These are phyloP conservation scores for Asbolus verrucosus DNA, from an alignment of 1,140 invertebrate genomes.

Conservation along the genomic window DNA sequence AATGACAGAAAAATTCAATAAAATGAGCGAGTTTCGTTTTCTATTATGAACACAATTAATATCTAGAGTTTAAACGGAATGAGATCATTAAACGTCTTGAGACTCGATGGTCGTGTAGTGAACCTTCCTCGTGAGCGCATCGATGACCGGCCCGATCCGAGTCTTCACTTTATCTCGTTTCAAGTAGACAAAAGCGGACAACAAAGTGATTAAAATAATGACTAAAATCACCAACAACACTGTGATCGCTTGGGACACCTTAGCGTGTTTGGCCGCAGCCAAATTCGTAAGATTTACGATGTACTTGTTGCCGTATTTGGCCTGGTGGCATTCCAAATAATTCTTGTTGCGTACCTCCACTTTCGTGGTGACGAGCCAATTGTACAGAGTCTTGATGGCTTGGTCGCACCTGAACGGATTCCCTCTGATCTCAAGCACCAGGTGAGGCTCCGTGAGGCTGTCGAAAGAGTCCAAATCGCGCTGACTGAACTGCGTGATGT, in stretches of 20 bases:
- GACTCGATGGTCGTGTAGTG: constrained; percentile 79
- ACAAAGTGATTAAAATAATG: constrained; percentile 68
- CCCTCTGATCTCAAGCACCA: constrained; percentile 74
- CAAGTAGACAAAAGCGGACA: constrained; percentile 72
- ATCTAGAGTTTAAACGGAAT: not conserved
- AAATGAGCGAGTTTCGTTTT: too few species aligned
- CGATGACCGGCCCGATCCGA: constrained; percentile 73
- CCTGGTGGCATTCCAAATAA: constrained; percentile 67
- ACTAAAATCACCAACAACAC: constrained; percentile 71
- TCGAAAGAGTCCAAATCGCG: constrained; percentile 73
- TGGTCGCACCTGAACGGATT: constrained; percentile 80
- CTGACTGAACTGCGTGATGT: constrained; percentile 71
- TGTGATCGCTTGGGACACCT: constrained; percentile 66
- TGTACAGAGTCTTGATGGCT: constrained; percentile 71
- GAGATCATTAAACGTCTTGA: constrained; percentile 59
- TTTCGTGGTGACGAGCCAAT: constrained; percentile 75
- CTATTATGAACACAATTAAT: constrained; percentile 2
- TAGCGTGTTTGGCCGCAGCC: constrained; percentile 62
- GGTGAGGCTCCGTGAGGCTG: constrained; percentile 69
- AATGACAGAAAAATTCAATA: too few species aligned
- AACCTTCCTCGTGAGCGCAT: constrained; percentile 76
- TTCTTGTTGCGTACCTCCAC: constrained; percentile 73
- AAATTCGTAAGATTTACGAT: constrained; percentile 63
- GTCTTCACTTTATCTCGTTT: constrained; percentile 71
- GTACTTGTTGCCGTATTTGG: constrained; percentile 61